phyloP scores from a whole-genome alignment of 1,140 invertebrate species.

The Anoplophora glabripennis region DNA sequence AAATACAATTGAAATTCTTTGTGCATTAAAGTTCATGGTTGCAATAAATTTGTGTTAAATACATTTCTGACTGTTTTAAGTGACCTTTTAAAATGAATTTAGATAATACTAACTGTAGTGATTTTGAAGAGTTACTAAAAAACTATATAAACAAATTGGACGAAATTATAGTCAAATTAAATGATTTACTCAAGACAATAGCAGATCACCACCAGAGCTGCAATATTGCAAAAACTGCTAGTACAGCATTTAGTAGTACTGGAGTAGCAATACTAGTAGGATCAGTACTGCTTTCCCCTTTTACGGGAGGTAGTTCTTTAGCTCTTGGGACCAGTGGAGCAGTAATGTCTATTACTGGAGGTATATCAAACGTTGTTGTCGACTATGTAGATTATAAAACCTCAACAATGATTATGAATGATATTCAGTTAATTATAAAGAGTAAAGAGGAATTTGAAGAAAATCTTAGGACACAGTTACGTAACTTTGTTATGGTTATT shows the following conservation, averaged over 20 bases:
- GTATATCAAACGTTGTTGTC: constrained; percentile 23
- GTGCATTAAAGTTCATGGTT: too few species aligned
- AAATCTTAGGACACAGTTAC: constrained; percentile 23
- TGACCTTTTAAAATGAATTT: too few species aligned
- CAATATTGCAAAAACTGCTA: constrained; percentile 25
- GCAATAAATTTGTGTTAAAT: too few species aligned
- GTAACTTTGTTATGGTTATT: constrained; percentile 24
- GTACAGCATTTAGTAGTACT: constrained; percentile 24
- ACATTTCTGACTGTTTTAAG: too few species aligned
- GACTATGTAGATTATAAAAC: constrained; percentile 32
- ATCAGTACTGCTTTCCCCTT: constrained; percentile 22
- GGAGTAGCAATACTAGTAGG: constrained; percentile 25
- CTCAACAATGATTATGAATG: constrained; percentile 23
- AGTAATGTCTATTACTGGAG: constrained; percentile 30
- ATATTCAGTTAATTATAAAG: constrained; percentile 24
- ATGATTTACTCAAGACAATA: constrained; percentile 19
- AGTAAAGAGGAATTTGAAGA: constrained; percentile 25
- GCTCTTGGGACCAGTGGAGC: constrained; percentile 27
- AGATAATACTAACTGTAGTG: too few species aligned
- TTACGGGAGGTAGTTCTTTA: constrained; percentile 24
- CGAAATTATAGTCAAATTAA: constrained; percentile 22
- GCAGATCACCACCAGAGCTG: constrained; percentile 24
- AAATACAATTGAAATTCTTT: too few species aligned
- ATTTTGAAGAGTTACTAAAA: constrained; percentile 21
- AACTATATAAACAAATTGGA: constrained; percentile 25